Conservation (phyloP, 2,888 invertebrate genomes). For the Cryptocheilus praepositus region DNA sequence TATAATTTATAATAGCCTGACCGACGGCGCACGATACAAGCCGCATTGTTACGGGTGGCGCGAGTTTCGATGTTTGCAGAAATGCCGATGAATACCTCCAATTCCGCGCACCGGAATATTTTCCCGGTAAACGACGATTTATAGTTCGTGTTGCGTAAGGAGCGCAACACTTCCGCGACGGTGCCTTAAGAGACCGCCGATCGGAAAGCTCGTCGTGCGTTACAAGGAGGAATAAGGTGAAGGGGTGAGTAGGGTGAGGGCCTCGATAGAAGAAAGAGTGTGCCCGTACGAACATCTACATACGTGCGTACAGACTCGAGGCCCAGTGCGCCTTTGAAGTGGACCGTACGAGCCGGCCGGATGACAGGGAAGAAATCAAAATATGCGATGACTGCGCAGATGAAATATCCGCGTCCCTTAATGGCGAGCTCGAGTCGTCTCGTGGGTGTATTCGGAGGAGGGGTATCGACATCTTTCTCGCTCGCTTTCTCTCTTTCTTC, state of each 20-base stretch:
- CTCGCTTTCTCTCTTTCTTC: too few species aligned
- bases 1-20: too few species aligned
- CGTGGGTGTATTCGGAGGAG: constrained; percentile 45
- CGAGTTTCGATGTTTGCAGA: too few species aligned
- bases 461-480: constrained; percentile 31
- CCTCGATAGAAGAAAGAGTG: constrained; percentile 12
- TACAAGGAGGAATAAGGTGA: not conserved
- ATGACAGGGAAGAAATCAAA: constrained; percentile 68
- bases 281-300: constrained; percentile 34
- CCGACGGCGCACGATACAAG: too few species aligned
- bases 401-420: constrained; percentile 66
- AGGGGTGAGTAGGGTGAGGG: too few species aligned
- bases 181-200: constrained; percentile 16
- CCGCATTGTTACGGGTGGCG: too few species aligned
- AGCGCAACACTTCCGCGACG: constrained; percentile 3
- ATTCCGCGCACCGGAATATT: too few species aligned
- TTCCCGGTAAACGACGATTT: too few species aligned
- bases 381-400: constrained; percentile 68
- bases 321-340: constrained; percentile 59
- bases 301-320: constrained; percentile 48
- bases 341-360: constrained; percentile 58
- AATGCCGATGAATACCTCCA: too few species aligned
- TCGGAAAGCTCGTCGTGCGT: constrained; percentile 5
- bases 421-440: constrained; percentile 58
- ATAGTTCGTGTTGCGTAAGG: too few species aligned